These are phyloP conservation scores for Luscinia luscinia DNA, from an alignment of 2,797 vertebrate genomes.

Conservation along the genomic window DNA sequence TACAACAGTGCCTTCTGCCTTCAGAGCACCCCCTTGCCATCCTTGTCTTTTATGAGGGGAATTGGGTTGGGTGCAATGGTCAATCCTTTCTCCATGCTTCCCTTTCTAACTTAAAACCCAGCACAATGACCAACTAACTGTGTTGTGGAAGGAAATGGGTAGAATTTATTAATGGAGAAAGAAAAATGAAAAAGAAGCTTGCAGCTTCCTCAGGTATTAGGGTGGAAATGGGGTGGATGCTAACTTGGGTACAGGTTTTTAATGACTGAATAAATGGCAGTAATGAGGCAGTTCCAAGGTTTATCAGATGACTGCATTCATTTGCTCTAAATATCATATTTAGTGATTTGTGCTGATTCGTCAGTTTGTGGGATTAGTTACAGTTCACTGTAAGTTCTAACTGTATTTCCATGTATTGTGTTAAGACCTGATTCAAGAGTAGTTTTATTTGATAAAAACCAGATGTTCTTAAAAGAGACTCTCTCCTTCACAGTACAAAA, in stretches of 20 bases:
- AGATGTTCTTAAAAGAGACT: constrained; percentile 73
- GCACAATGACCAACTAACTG: not conserved
- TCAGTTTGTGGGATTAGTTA: constrained; percentile 75
- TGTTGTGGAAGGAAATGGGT: not conserved
- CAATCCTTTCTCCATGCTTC: not conserved
- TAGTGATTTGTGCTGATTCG: constrained; percentile 74
- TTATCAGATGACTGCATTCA: constrained; percentile 61
- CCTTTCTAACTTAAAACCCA: not conserved
- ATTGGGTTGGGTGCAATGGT: not conserved
- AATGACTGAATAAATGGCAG: constrained; percentile 5
- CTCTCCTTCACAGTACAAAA: constrained; percentile 64
- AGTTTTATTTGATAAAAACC: constrained; percentile 75
- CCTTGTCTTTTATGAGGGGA: not conserved
- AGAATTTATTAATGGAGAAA: not conserved
- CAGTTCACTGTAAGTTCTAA: constrained; percentile 75
- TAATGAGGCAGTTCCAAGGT: constrained; percentile 31
- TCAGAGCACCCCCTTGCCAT: not conserved
- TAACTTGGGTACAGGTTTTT: constrained; percentile 7
- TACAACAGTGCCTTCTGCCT: not conserved
- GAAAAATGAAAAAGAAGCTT: not conserved
- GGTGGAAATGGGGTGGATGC: not conserved
- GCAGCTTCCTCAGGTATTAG: not conserved
- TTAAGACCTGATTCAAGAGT: constrained; percentile 71
- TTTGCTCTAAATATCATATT: constrained; percentile 66
- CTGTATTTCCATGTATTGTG: constrained; percentile 74